Base-by-base conservation (phyloP, 2,113 vertebrate species). In the Poeciliopsis retropinna region DNA sequence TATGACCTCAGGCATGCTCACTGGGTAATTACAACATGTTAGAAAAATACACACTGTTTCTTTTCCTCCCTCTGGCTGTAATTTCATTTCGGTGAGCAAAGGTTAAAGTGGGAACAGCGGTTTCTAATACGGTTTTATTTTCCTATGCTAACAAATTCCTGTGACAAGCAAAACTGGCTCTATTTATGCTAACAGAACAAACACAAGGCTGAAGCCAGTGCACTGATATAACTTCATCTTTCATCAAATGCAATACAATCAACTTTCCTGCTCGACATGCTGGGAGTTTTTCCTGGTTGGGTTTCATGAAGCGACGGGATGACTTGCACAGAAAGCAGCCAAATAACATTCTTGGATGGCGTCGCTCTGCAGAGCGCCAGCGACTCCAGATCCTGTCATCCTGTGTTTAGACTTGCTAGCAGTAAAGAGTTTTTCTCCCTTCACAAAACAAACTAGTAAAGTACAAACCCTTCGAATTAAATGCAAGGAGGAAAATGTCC, bases 261-360 rank as follows among this genome's bases (percentile, higher is more conserved):
- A 72, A 67, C 80, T 78, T 69, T 79, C 81, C 67, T 67, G 71
- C 70, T 73, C 69, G 87, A 88, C 88, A 78, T 77, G 71, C 73
- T 70, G n/a, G 83, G 78, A 89, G 88, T 84, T 81, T 44, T 64
- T 74, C 69, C 71, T 88, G 91, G 87, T 87, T 63, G n/a, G 57
- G 15, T 74, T 84, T 90, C 77, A 89, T 65, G 86, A 73, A 66
- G 2, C 60, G 82, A 79, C 88, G 6, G 84, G 68, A 81, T 83
- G 83, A 84, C 79, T 88, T 88, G 83, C 76, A 86, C 62, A 37
- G 37, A 82, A 62, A 75, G 64, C 34, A 66, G 83, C 87, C 84
- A 88, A 91, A 85, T 83, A 69, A 84, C 88, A 91, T 88, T 89
- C 83, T 87, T 91, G 82, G 87, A 92, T 82, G 85, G 81, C 82